Percentiles rank a stretch among this genome's conserved stretches.
Evolutionary conservation across 1,140 invertebrate species (phyloP).

Genomic region (Eupristina koningsbergeri): DNA sequence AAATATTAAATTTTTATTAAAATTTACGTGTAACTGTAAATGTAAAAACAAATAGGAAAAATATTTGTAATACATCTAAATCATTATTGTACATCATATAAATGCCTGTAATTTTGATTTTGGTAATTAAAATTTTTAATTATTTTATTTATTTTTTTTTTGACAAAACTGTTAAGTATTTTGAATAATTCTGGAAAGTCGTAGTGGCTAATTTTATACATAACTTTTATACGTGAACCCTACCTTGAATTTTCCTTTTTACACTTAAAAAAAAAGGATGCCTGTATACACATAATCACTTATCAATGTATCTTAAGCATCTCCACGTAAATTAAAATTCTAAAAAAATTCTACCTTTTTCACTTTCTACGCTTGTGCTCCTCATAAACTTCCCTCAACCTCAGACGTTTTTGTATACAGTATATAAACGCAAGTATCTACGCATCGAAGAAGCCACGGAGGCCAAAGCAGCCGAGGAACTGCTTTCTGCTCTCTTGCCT

Average conservation of each 20-base stretch:
- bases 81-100: too few relatives aligned
- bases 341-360: constrained; percentile 41
- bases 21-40: too few relatives aligned
- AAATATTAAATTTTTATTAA: too few relatives aligned
- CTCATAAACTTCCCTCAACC: background rate
- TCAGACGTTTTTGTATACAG: background rate
- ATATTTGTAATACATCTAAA: too few relatives aligned
- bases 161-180: too few relatives aligned
- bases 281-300: background rate
- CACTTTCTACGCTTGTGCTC: background rate
- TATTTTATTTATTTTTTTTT: too few relatives aligned
- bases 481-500: constrained; percentile 37
- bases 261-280: background rate
- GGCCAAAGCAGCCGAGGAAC: constrained; percentile 38
- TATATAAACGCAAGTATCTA: constrained; percentile 26
- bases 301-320: constrained; percentile 23
- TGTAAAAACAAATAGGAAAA: too few relatives aligned
- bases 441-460: constrained; percentile 22
- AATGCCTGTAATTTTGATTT: too few relatives aligned
- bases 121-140: too few relatives aligned
- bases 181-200: constrained; percentile 15
- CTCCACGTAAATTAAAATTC: constrained; percentile 35
- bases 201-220: background rate
- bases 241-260: constrained; percentile 38
- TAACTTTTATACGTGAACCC: background rate